These are phyloP conservation scores for Anagyrus pseudococci DNA, from an alignment of 2,888 invertebrate species.

Conservation along the genomic window DNA sequence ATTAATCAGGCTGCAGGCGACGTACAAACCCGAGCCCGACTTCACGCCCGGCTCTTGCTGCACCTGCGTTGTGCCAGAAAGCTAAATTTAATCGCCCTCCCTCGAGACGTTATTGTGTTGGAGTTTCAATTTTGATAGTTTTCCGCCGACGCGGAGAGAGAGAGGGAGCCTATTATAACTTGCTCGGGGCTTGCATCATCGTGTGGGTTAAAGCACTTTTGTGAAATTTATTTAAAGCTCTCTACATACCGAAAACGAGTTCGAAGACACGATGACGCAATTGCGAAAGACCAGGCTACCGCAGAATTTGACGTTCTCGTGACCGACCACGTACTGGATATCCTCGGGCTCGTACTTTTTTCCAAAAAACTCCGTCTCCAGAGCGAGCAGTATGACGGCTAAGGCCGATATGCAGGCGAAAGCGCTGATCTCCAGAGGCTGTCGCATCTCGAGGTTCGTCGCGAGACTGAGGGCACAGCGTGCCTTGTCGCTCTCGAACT, in stretches of 20 bases:
- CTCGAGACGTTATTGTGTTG: too few relatives aligned
- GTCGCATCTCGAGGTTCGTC: constrained; percentile 55
- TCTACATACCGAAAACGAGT: constrained; percentile 58
- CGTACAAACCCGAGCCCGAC: constrained; percentile 56
- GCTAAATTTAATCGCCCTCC: too few relatives aligned
- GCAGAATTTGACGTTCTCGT: constrained; percentile 51
- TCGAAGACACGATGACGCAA: constrained; percentile 57
- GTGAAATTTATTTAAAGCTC: too few relatives aligned
- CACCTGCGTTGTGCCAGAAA: too few relatives aligned
- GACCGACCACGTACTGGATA: constrained; percentile 46
- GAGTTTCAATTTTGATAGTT: too few relatives aligned
- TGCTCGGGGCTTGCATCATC: too few relatives aligned
- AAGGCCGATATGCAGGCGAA: constrained; percentile 58
- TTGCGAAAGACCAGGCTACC: constrained; percentile 55
- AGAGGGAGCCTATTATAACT: too few relatives aligned
- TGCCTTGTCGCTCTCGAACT: constrained; percentile 49
- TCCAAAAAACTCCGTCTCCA: constrained; percentile 53
- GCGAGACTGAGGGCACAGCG: constrained; percentile 55
- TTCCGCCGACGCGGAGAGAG: too few relatives aligned
- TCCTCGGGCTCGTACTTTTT: constrained; percentile 48
- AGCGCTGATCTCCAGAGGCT: constrained; percentile 55
- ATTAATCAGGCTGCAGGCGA: constrained; percentile 55
- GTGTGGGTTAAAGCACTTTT: too few relatives aligned
- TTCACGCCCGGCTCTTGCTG: constrained; percentile 56
- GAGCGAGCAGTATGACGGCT: constrained; percentile 53